Evolutionary conservation across 2,113 vertebrate species (phyloP).

Genomic region (Trochalopteron elliotii): DNA sequence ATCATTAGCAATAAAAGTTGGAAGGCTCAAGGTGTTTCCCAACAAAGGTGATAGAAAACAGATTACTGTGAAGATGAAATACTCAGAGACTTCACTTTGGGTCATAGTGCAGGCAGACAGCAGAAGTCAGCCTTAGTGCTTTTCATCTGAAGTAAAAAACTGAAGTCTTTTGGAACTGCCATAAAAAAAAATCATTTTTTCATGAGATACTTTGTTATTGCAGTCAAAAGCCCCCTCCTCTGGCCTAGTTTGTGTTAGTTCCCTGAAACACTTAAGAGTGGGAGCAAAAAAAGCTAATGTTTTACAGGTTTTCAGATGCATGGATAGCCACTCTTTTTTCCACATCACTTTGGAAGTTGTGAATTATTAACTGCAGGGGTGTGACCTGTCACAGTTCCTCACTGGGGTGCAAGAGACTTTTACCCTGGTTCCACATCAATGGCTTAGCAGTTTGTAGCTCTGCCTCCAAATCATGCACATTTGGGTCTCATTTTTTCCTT

Average conservation of each 20-base stretch:
- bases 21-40: neutral
- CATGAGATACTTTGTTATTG: neutral
- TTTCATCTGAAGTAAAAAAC: conserved; percentile 3
- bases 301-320: neutral
- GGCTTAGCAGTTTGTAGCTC: neutral
- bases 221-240: conserved; percentile 44
- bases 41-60: neutral
- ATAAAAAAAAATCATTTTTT: neutral
- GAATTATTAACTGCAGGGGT: conserved; percentile 34
- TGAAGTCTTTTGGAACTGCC: neutral
- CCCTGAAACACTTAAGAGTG: neutral
- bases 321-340: neutral
- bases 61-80: neutral
- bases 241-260: neutral
- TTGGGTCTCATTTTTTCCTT: neutral
- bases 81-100: neutral
- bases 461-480: neutral
- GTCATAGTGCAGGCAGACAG: neutral
- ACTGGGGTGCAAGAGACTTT: neutral
- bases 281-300: neutral
- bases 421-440: neutral
- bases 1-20: neutral
- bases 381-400: neutral
- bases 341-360: neutral
- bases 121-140: neutral